phyloP scores from a whole-genome alignment of 2,888 invertebrate species.

The Cecidostiba fungosa region DNA sequence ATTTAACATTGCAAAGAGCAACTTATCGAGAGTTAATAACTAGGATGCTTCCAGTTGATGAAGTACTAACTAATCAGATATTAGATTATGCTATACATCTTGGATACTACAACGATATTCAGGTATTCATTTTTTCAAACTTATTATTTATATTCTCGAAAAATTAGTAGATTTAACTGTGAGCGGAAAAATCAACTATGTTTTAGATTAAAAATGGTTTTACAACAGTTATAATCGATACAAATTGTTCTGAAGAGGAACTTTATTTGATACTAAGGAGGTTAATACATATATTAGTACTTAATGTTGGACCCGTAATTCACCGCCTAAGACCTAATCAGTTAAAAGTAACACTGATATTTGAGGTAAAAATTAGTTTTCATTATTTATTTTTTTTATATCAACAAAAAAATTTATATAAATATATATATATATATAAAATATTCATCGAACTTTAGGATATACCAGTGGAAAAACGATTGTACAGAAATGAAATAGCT shows the following conservation, averaged over 20 bases:
- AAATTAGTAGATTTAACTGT: background rate
- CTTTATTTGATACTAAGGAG: conserved; percentile 69
- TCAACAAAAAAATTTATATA: no score
- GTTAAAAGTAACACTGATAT: conserved; percentile 65
- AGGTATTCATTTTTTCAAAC: conserved; percentile 64
- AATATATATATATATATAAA: conserved; percentile 18
- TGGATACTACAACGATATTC: conserved; percentile 68
- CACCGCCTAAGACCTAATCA: conserved; percentile 59
- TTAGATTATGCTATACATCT: conserved; percentile 69
- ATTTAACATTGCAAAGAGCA: conserved; percentile 64
- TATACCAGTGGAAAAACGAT: conserved; percentile 47
- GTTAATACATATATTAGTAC: conserved; percentile 66
- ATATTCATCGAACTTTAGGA: conserved; percentile 53
- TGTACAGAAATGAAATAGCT: conserved; percentile 35
- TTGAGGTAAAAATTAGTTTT: conserved; percentile 66
- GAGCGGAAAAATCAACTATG: conserved; percentile 14
- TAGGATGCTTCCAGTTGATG: conserved; percentile 66
- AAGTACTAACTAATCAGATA: conserved; percentile 68
- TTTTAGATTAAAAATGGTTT: conserved; percentile 58
- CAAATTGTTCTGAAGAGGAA: conserved; percentile 72
- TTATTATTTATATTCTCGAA: background rate
- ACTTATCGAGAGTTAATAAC: conserved; percentile 68
- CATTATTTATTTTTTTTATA: conserved; percentile 20
- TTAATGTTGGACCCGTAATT: conserved; percentile 68
- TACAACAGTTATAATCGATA: conserved; percentile 68